Base-by-base conservation (phyloP, 2,888 invertebrate genomes). In the Conops quadrifasciatus region DNA sequence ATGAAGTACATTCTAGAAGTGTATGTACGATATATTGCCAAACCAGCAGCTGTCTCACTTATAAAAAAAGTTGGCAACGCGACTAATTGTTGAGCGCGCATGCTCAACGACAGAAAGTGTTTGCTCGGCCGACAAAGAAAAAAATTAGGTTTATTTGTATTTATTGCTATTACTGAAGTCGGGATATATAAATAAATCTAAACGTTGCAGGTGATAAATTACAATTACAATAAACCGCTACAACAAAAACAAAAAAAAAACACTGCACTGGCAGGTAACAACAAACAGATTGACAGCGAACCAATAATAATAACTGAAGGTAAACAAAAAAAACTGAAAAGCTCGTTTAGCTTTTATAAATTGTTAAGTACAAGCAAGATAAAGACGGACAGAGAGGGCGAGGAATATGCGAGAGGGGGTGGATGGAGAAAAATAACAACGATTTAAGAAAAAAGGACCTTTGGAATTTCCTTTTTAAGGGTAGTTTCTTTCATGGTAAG, bases 131-230 rank as follows among this genome's bases (percentile, higher is more conserved):
- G 21, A 63, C 36, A 13, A 59, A 59, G 7, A 28, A 59, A 13
- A 59, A 3, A 2, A 59, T 16, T 11, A 16, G 24, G 3, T 43
- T 5, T 45, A 63, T 43, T 11, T 63, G 45, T 43, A 45, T 5
- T 26, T 62, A 28, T 4, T 43, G n/a, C 7, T 62, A 21, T 47
- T 21, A n/a, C 19, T 19, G 28, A 43, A 28, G 24, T 11, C 13
- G 15, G 58, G n/a, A 5, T 49, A 49, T 4, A 13, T 28, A 62
- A 62, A 68, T 68, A 68, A 68, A 68, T 68, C 68, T 36, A 68
- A 60, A 68, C 51, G 51, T 68, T 36, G 36, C 62, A 36, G 26
- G 51, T 51, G 60, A 68, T 68, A 68, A 68, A 68, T 68, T 36
- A 62, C 68, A 62, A 62, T 62, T 49, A 62, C 68, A 62, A 26